phyloP scores from a whole-genome alignment of 2,888 invertebrate species.

The Polyommatus iphigenia region DNA sequence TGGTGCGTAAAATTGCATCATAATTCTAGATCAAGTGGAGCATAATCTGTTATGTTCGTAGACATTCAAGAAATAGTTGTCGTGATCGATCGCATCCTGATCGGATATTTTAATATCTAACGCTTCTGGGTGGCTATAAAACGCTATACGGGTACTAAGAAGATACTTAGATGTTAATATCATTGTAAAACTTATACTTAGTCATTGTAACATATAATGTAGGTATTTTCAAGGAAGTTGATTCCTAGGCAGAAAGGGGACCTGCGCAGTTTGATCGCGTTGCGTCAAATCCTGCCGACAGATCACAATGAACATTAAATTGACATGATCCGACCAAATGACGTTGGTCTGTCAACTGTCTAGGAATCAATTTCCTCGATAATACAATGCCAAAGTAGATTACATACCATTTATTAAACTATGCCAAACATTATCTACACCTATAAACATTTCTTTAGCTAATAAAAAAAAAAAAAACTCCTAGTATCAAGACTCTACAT shows the following conservation, averaged over 20 bases:
- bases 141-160: background rate
- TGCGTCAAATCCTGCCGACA: no score
- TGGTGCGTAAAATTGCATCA: constrained; percentile 25
- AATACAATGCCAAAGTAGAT: no score
- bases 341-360: no score
- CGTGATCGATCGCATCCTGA: constrained; percentile 30
- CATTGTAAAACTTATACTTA: background rate
- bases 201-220: no score
- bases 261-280: no score
- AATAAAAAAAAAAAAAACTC: background rate
- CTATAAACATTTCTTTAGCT: background rate
- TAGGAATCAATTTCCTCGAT: no score
- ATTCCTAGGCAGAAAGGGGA: no score
- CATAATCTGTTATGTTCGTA: constrained; percentile 26
- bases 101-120: constrained; percentile 26
- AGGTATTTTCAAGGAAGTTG: no score
- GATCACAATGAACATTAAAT: no score
- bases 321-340: no score
- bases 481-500: constrained; percentile 53
- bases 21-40: constrained; percentile 26
- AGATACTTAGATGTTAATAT: background rate
- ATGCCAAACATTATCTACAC: no score
- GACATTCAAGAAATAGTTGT: constrained; percentile 30
- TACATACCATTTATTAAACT: no score
- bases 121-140: constrained; percentile 22